phyloP scores from a whole-genome alignment of 1,140 invertebrate species.

The Panulirus ornatus region DNA sequence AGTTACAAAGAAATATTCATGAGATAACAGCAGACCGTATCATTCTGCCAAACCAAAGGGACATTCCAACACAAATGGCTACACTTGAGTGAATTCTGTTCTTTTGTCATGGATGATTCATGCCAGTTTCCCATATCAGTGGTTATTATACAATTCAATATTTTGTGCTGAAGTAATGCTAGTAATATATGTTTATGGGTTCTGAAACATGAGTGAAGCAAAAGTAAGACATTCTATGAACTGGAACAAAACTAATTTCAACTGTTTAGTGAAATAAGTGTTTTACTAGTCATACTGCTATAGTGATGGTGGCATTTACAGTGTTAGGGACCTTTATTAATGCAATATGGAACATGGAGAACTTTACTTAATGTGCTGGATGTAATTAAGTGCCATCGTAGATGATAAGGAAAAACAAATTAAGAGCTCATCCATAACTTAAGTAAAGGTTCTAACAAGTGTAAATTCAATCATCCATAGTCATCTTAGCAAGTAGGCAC shows the following conservation, averaged over 20 bases:
- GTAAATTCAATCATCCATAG: constrained; percentile 15
- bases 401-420: neutral
- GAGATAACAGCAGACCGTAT: neutral
- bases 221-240: neutral
- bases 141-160: neutral
- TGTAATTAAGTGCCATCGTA: neutral
- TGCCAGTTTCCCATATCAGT: neutral
- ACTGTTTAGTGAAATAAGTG: constrained; percentile 29
- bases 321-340: constrained; percentile 13
- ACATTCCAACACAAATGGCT: constrained; percentile 26
- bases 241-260: constrained; percentile 1
- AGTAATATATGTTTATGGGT: neutral
- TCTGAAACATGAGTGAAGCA: neutral
- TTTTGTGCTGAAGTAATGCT: neutral
- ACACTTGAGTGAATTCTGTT: neutral
- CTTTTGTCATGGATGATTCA: neutral
- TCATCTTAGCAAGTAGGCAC: constrained; percentile 59
- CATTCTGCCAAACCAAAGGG: neutral
- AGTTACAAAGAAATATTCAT: neutral
- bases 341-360: neutral
- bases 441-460: neutral
- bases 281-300: constrained; percentile 50
- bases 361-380: neutral
- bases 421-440: neutral
- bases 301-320: constrained; percentile 23